Evolutionary conservation across 1,140 invertebrate species (phyloP).

Genomic region (Trissolcus basalis): DNA sequence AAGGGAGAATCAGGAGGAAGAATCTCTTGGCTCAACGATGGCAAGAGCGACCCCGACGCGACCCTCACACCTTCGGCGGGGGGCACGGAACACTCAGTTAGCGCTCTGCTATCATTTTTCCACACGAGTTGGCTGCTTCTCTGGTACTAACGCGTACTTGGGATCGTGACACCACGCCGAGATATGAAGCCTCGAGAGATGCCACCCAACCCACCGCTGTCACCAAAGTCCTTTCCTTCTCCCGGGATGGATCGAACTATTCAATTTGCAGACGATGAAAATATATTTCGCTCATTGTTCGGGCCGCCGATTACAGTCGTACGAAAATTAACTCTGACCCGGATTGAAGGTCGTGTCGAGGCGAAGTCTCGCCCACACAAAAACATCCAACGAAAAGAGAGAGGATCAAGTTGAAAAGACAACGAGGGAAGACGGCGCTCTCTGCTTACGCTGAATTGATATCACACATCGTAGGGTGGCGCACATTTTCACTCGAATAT

Average conservation of each 20-base stretch:
- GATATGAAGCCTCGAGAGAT: conserved; percentile 47
- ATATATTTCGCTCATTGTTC: conserved; percentile 35
- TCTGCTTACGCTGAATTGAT: conserved; percentile 62
- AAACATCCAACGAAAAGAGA: conserved; percentile 11
- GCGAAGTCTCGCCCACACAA: conserved; percentile 5
- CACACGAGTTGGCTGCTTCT: conserved; percentile 69
- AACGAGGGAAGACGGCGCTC: conserved; percentile 18
- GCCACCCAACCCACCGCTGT: conserved; percentile 23
- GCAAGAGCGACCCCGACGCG: conserved; percentile 24
- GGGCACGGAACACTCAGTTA: conserved; percentile 63
- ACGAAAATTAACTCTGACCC: conserved; percentile 19
- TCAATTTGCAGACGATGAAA: conserved; percentile 30
- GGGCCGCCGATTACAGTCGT: conserved; percentile 8
- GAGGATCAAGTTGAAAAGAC: conserved; percentile 35
- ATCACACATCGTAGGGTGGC: conserved; percentile 67
- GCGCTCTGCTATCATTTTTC: conserved; percentile 72
- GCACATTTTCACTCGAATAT: conserved; percentile 68
- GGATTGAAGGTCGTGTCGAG: conserved; percentile 6
- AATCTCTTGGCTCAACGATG: conserved; percentile 54
- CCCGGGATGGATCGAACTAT: conserved; percentile 22
- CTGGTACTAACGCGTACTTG: conserved; percentile 59
- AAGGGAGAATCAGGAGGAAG: conserved; percentile 62
- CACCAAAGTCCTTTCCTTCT: conserved; percentile 41
- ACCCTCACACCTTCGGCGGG: conserved; percentile 53
- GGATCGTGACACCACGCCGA: conserved; percentile 51